phyloP scores from a whole-genome alignment of 2,888 invertebrate species.

The Cancer borealis region DNA sequence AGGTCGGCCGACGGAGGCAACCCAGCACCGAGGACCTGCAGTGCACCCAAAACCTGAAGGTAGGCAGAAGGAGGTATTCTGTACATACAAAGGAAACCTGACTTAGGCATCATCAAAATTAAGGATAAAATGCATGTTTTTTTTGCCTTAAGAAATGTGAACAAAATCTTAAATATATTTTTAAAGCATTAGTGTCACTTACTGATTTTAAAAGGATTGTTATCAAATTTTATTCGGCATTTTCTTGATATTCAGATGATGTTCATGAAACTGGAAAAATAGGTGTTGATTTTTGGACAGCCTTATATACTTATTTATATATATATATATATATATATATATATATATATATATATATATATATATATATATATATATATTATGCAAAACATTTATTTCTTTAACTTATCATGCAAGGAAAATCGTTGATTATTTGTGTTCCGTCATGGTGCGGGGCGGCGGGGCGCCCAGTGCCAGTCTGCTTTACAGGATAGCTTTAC shows the following conservation, averaged over 20 bases:
- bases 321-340: slow-evolving; percentile 1
- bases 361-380: slow-evolving; percentile 20
- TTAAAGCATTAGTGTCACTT: too few relatives aligned
- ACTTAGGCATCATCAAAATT: background rate
- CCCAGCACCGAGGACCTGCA: slow-evolving; percentile 79
- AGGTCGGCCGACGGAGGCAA: slow-evolving; percentile 78
- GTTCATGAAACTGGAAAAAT: too few relatives aligned
- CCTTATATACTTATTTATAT: background rate
- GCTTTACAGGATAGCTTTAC: background rate
- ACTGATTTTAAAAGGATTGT: too few relatives aligned
- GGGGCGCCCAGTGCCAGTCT: background rate
- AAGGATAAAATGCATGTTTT: background rate
- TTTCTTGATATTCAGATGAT: too few relatives aligned
- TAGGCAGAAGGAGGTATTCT: slow-evolving; percentile 72
- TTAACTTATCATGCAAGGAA: too few relatives aligned
- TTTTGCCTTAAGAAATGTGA: too few relatives aligned
- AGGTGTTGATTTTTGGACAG: too few relatives aligned
- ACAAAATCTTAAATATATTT: too few relatives aligned
- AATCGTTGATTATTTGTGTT: too few relatives aligned
- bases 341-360: slow-evolving; percentile 27
- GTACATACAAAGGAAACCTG: background rate
- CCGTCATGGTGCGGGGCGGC: background rate
- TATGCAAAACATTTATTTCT: too few relatives aligned
- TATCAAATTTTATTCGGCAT: too few relatives aligned
- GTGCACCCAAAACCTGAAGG: slow-evolving; percentile 80